Evolutionary conservation across 2,888 invertebrate species (phyloP), one percentile per base, ranked within the genome.

Genomic region (Rambutsinella grinnellia): DNA sequence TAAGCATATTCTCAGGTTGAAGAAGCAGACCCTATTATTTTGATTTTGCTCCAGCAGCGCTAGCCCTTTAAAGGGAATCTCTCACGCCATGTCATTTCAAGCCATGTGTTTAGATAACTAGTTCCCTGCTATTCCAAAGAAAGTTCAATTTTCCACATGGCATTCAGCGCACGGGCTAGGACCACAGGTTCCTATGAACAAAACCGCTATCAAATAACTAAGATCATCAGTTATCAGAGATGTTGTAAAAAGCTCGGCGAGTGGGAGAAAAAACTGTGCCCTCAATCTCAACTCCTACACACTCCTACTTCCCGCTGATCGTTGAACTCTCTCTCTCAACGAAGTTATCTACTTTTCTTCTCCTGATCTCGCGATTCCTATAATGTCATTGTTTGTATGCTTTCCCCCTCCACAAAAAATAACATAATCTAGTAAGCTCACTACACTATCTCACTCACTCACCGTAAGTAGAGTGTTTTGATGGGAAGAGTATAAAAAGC

Each of bases 371-470:
- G 23, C 21, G 19, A 17, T 23, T 51, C 49, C n/a, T 28, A 26
- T 71, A 65, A 58, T 63, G 71, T 65, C 65, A 65, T 65, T 65
- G 36, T 65, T 66, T 72, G 72, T 65, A 72, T 65, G 72, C 72
- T 26, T 46, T 47, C 17, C 44, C 36, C 54, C 60, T 51, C 36
- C 57, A 24, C 71, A 17, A 44, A 26, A 65, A 58, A 65, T 65
- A 51, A 65, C 57, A 65, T 72, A 65, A 72, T 72, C 65, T 65
- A 58, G 21, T 24, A 23, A 28, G 28, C 17, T 15, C 21, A 17
- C 36, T 13, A 36, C n/a, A 13, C 36, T 5, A 8, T 36, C 36
- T 36, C 36, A 5, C 36, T 36, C 36, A 36, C 36, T 8, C 5
- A 36, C 5, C 5, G 13, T 36, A 36, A 8, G 13, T 36, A 36